A percentile compares a stretch with the other conserved stretches of the same genome.
These are phyloP conservation scores for Brachionus plicatilis DNA, from an alignment of 1,140 invertebrate species.

Conservation along the genomic window DNA sequence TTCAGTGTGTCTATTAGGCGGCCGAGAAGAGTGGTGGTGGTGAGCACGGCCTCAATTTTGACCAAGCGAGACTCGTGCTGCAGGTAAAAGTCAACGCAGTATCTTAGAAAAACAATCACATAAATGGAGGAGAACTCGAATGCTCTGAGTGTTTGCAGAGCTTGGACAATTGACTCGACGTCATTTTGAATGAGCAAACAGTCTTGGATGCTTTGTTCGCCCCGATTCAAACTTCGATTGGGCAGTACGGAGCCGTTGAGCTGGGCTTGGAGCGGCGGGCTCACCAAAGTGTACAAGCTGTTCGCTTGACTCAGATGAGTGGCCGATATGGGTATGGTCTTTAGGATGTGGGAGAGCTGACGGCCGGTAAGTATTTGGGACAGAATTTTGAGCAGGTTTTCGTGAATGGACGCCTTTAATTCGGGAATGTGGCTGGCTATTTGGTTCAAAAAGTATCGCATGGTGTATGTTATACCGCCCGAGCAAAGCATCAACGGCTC, in stretches of 20 bases:
- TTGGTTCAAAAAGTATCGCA: constrained; percentile 64
- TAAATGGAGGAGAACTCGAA: constrained; percentile 36
- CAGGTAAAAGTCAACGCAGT: constrained; percentile 36
- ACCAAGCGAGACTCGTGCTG: constrained; percentile 18
- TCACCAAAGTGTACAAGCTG: neutral
- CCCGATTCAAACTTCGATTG: neutral
- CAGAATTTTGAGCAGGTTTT: constrained; percentile 78
- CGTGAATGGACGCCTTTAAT: constrained; percentile 81
- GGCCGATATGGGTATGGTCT: constrained; percentile 3
- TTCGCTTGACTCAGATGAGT: neutral
- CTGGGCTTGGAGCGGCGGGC: neutral
- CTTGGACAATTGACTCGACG: neutral
- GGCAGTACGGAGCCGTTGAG: neutral
- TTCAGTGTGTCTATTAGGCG: neutral
- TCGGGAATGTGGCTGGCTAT: constrained; percentile 78
- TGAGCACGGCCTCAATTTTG: constrained; percentile 12
- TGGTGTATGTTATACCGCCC: constrained; percentile 15
- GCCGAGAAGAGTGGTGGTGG: neutral
- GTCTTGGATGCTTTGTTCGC: neutral
- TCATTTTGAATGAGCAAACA: neutral
- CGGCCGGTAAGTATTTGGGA: constrained; percentile 83
- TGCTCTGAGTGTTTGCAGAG: constrained; percentile 10
- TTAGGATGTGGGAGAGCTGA: constrained; percentile 54
- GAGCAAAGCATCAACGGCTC: constrained; percentile 31
- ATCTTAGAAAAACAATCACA: constrained; percentile 10